These are phyloP conservation scores for Tarsius wallacei DNA, from an alignment of 2,797 vertebrate species.

Conservation along the genomic window DNA sequence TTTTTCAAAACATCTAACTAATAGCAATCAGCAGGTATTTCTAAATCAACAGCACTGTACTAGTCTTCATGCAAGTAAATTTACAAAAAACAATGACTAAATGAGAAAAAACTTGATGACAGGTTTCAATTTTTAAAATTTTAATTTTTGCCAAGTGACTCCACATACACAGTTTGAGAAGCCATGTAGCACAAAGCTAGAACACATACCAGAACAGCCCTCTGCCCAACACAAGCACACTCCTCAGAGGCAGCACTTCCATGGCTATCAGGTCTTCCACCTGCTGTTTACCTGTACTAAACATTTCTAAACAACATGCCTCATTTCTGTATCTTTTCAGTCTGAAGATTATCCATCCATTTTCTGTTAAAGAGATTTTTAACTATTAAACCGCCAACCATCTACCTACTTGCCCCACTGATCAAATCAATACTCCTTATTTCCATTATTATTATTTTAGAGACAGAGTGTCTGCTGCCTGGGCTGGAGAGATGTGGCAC, in stretches of 20 bases:
- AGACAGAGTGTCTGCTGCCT: neutral
- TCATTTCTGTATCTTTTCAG: neutral
- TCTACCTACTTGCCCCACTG: neutral
- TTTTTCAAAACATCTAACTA: slow-evolving; percentile 31
- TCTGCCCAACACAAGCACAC: fast-evolving
- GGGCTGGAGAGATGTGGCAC: neutral
- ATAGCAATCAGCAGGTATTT: neutral
- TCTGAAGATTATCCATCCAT: neutral
- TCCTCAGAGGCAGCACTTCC: neutral
- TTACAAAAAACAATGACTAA: slow-evolving; percentile 15
- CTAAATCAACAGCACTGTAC: neutral
- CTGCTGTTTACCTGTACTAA: neutral
- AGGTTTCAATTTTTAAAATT: neutral
- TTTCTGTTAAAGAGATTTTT: neutral
- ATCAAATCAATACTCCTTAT: neutral
- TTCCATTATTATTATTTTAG: neutral
- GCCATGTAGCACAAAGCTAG: neutral
- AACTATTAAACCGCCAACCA: neutral
- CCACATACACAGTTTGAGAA: neutral
- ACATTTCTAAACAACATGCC: neutral
- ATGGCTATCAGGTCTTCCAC: neutral
- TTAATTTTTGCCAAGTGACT: neutral
- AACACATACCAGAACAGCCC: neutral
- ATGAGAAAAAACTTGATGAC: neutral
- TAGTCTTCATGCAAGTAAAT: neutral